Base-by-base conservation (phyloP, 2,888 invertebrate genomes). In the Atrina japonica region DNA sequence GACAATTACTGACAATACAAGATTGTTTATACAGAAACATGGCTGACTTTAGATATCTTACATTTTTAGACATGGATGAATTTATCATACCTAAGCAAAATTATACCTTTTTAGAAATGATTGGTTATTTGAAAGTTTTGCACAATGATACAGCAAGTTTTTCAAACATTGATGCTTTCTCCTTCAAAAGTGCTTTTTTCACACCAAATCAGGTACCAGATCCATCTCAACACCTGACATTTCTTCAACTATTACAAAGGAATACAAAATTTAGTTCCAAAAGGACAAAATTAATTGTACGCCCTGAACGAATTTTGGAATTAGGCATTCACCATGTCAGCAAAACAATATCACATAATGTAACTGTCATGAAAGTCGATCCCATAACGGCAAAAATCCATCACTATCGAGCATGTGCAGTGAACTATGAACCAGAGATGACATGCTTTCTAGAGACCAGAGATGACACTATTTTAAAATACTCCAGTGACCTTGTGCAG, bases 31-130 rank as follows among this genome's bases (percentile, higher is more conserved):
- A 89, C 75, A 77, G 85, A 41, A 81, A 81, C 56, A 89, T 89
- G 86, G 78, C 82, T 9, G 63, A 69, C 5, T 86, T 80, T 71
- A 75, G 84, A 47, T 87, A 83, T 75, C 68, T 88, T 14, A 81
- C 85, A 29, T 89, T 89, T 70, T 74, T 88, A 49, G 90, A 90
- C 68, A 71, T 89, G 18, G 90, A 90, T 75, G 90, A 90, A 77
- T 82, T 88, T 52, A 82, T 90, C 41, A 80, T 90, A 41, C 90
- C 90, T n/a, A 64, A 66, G 35, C 56, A 58, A 14, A 47, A 78
- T 16, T 49, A 50, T 7, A 75, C 66, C 25, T 85, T 86, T 83
- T 66, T 49, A 14, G 60, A 63, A 16, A 73, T 86, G 79, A 30
- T 82, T 11, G 53, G 69, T 43, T 60, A 43, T n/a, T 25, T 66